Evolutionary conservation across 1,140 invertebrate genomes (phyloP).

Genomic region (Anastrepha ludens): DNA sequence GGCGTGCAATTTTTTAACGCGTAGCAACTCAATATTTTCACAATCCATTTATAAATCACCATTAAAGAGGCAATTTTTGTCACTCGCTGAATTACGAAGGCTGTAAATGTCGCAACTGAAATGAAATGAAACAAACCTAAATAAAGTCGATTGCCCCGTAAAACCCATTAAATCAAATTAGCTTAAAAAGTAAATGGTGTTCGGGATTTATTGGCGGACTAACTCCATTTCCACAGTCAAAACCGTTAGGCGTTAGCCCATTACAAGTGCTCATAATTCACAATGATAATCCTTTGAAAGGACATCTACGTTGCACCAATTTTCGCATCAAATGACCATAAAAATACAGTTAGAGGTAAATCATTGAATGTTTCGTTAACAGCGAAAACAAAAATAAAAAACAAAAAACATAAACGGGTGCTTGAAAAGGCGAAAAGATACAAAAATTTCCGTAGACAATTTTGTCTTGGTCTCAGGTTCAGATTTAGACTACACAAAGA

Average conservation of each 20-base stretch:
- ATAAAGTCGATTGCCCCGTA: conserved; percentile 29
- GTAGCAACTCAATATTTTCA: conserved; percentile 6
- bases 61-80: conserved; percentile 50
- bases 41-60: conserved; percentile 50
- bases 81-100: conserved; percentile 1
- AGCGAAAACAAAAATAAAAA: background rate
- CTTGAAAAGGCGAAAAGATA: no score
- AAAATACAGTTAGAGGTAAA: conserved; percentile 34
- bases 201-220: background rate
- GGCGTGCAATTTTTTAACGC: background rate
- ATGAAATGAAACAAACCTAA: conserved; percentile 32
- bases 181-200: conserved; percentile 38
- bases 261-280: conserved; percentile 45
- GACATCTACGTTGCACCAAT: background rate
- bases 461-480: no score
- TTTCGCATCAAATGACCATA: conserved; percentile 25
- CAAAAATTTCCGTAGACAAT: background rate
- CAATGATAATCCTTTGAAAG: conserved; percentile 39
- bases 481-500: no score
- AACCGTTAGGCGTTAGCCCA: conserved; percentile 40
- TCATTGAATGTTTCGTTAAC: background rate
- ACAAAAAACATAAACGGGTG: background rate
- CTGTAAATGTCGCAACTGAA: conserved; percentile 37
- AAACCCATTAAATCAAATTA: conserved; percentile 50
- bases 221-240: background rate